A percentile compares a stretch with the other conserved stretches of the same genome.
phyloP scores from a whole-genome alignment of 2,888 invertebrate genomes.

The Cantharis nigra region DNA sequence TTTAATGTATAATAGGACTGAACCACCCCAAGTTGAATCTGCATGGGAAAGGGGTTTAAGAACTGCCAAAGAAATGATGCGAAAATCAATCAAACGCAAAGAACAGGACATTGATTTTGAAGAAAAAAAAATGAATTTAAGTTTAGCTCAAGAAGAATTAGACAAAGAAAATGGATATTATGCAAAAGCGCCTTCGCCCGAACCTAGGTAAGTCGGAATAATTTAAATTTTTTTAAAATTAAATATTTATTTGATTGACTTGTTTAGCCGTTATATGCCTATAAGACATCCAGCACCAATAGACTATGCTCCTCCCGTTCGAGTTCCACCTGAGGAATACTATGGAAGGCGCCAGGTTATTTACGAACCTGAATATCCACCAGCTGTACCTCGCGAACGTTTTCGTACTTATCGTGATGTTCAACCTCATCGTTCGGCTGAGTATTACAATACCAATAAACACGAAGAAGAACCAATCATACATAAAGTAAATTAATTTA shows the following conservation, averaged over 20 bases:
- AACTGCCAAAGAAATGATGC: constrained; percentile 93
- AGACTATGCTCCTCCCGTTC: constrained; percentile 42
- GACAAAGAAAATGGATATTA: constrained; percentile 71
- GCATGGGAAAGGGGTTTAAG: constrained; percentile 96
- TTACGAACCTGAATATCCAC: constrained; percentile 51
- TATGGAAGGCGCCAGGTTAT: constrained; percentile 51
- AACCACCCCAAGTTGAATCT: constrained; percentile 78
- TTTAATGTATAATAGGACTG: constrained; percentile 56
- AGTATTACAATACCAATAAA: constrained; percentile 54
- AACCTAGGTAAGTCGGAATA: constrained; percentile 46
- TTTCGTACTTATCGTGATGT: constrained; percentile 57
- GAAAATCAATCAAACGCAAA: constrained; percentile 90
- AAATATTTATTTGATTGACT: not conserved
- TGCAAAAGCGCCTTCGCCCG: constrained; percentile 52
- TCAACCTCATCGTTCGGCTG: constrained; percentile 62
- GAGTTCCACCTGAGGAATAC: constrained; percentile 43
- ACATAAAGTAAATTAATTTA: constrained; percentile 1
- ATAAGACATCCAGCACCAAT: constrained; percentile 46
- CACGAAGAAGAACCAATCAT: constrained; percentile 57
- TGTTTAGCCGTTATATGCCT: constrained; percentile 40
- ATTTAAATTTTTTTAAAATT: not conserved
- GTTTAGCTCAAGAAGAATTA: constrained; percentile 75
- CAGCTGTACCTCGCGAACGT: constrained; percentile 52
- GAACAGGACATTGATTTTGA: constrained; percentile 95
- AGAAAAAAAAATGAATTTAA: constrained; percentile 91